Evolutionary conservation across 2,797 vertebrate species (phyloP).

Genomic region (Phrynocephalus forsythii): DNA sequence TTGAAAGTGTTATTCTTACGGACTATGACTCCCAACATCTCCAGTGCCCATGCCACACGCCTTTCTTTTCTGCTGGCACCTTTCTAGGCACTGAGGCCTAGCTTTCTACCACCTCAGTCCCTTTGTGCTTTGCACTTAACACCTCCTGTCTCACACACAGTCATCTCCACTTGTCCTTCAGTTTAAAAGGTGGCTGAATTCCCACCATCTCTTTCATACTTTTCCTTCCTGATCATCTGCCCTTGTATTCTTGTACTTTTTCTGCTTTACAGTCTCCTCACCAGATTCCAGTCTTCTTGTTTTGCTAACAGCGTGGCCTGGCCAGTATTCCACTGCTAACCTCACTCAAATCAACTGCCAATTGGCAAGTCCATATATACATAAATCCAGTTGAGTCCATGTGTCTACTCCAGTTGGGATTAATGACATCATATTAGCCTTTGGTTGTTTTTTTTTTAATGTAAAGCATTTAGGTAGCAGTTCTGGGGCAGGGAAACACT

Average conservation of each 20-base stretch:
- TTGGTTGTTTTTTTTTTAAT: not conserved
- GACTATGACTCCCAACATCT: not conserved
- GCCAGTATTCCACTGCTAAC: too few species aligned
- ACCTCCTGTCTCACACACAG: not conserved
- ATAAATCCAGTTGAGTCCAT: not conserved
- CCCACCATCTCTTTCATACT: not conserved
- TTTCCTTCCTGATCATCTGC: not conserved
- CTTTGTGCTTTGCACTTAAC: not conserved
- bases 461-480: not conserved
- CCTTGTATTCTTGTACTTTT: not conserved
- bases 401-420: too few species aligned
- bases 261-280: not conserved
- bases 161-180: not conserved
- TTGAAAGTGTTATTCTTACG: not conserved
- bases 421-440: not conserved
- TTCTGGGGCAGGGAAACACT: not conserved
- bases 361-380: not conserved
- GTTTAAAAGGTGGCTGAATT: not conserved
- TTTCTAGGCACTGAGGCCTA: not conserved
- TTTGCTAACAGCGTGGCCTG: not conserved
- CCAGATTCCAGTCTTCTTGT: not conserved
- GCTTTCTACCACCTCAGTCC: not conserved
- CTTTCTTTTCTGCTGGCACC: too few species aligned
- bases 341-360: not conserved
- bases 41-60: not conserved